These are phyloP conservation scores for Hypolimnas misippus DNA, from an alignment of 2,888 invertebrate genomes.

Conservation along the genomic window DNA sequence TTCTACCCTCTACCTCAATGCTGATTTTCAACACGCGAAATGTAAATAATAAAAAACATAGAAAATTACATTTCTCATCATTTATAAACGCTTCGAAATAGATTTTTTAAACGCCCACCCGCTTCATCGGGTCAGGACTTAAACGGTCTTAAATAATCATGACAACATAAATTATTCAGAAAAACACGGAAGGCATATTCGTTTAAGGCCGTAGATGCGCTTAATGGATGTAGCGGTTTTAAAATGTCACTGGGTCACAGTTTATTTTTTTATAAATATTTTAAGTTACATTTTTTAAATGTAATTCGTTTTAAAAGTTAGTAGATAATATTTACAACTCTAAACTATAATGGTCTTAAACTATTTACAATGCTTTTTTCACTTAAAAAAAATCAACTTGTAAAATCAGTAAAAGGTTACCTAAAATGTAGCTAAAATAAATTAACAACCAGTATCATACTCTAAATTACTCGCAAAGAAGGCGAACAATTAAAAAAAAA, in stretches of 20 bases:
- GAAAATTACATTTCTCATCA: too few species aligned
- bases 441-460: too few species aligned
- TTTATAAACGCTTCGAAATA: background rate
- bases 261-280: slow-evolving; percentile 13
- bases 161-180: slow-evolving; percentile 21
- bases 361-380: too few species aligned
- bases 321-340: background rate
- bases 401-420: too few species aligned
- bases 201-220: slow-evolving; percentile 17
- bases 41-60: background rate
- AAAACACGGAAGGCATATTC: slow-evolving; percentile 16
- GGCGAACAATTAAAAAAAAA: too few species aligned
- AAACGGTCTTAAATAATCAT: slow-evolving; percentile 22
- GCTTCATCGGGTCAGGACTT: slow-evolving; percentile 17
- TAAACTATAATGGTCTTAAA: background rate
- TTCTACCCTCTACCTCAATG: too few species aligned
- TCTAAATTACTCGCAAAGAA: too few species aligned
- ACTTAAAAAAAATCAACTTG: too few species aligned
- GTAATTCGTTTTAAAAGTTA: background rate
- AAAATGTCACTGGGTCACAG: slow-evolving; percentile 22
- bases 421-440: too few species aligned
- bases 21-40: too few species aligned
- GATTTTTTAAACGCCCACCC: background rate
- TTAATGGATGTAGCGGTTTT: slow-evolving; percentile 24
- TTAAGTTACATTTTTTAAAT: slow-evolving; percentile 2